phyloP scores from a whole-genome alignment of 2,888 invertebrate genomes.

The Parnassius apollo region DNA sequence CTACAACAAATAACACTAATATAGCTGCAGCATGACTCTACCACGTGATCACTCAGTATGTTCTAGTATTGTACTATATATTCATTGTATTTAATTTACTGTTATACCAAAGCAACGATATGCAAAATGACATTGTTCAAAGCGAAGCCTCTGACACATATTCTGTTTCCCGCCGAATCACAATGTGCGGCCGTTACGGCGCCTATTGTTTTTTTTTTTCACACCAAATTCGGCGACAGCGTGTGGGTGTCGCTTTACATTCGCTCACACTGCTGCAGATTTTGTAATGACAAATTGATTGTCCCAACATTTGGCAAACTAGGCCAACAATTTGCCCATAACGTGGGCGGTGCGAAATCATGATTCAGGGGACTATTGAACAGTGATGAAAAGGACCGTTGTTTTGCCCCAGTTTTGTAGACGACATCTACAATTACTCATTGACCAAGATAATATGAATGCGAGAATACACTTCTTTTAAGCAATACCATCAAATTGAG shows the following conservation, averaged over 20 bases:
- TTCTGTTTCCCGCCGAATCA: conserved; percentile 46
- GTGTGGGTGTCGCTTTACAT: conserved; percentile 69
- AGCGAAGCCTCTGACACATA: conserved; percentile 45
- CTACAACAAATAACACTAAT: too few relatives aligned
- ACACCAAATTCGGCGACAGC: conserved; percentile 54
- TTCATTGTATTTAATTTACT: conserved; percentile 17
- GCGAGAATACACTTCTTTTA: conserved; percentile 35
- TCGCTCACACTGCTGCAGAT: conserved; percentile 54
- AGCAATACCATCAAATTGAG: conserved; percentile 32
- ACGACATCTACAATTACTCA: conserved; percentile 38
- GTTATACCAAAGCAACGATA: conserved; percentile 14
- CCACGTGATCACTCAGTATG: background rate
- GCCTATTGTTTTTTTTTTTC: conserved; percentile 66
- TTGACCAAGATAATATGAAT: conserved; percentile 42
- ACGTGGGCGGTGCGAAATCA: conserved; percentile 64
- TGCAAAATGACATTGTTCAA: conserved; percentile 29
- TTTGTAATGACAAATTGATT: conserved; percentile 75
- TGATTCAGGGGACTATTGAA: conserved; percentile 57
- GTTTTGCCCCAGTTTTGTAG: conserved; percentile 51
- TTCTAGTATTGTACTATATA: background rate
- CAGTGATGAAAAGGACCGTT: conserved; percentile 61
- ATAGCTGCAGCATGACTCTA: too few relatives aligned
- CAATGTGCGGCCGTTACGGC: conserved; percentile 61
- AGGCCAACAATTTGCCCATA: conserved; percentile 53
- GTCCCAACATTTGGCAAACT: conserved; percentile 59